A percentile compares a stretch with the other conserved stretches of the same genome.
phyloP scores from a whole-genome alignment of 2,888 invertebrate species.

The Ophion obscuratus region DNA sequence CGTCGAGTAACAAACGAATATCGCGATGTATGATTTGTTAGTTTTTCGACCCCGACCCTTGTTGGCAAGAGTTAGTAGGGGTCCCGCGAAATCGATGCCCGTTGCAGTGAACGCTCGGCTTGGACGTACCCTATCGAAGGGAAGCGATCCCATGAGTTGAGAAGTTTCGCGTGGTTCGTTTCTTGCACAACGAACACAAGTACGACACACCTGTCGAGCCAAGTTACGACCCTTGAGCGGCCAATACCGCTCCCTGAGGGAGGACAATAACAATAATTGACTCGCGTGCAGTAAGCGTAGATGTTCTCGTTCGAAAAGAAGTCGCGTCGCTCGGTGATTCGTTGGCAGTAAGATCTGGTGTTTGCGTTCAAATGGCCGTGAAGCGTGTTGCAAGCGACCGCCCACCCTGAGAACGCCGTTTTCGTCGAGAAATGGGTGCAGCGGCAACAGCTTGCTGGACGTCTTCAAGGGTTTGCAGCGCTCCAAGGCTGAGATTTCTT shows the following conservation, averaged over 20 bases:
- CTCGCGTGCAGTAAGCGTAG: slow-evolving; percentile 58
- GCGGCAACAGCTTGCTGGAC: too few relatives aligned
- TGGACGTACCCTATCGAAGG: slow-evolving; percentile 34
- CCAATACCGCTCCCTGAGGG: slow-evolving; percentile 63
- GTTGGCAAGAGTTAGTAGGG: neutral
- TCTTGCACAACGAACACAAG: slow-evolving; percentile 65
- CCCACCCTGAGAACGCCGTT: too few relatives aligned
- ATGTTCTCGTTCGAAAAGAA: slow-evolving; percentile 49
- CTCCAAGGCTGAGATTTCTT: too few relatives aligned
- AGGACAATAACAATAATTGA: slow-evolving; percentile 53
- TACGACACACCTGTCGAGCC: slow-evolving; percentile 53
- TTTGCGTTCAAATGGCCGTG: too few relatives aligned
- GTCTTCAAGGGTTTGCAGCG: too few relatives aligned
- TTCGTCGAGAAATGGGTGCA: too few relatives aligned
- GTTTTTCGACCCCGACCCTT: neutral
- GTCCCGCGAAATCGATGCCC: slow-evolving; percentile 8
- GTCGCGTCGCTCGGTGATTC: neutral
- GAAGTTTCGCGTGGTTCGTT: slow-evolving; percentile 21
- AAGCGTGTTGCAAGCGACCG: too few relatives aligned
- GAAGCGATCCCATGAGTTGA: slow-evolving; percentile 34
- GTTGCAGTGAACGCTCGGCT: slow-evolving; percentile 25
- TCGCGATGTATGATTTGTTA: neutral
- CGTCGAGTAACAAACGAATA: neutral
- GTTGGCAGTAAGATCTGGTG: too few relatives aligned
- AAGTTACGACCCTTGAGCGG: slow-evolving; percentile 59